phyloP scores from a whole-genome alignment of 1,140 invertebrate genomes.

The Chlorops oryzae region DNA sequence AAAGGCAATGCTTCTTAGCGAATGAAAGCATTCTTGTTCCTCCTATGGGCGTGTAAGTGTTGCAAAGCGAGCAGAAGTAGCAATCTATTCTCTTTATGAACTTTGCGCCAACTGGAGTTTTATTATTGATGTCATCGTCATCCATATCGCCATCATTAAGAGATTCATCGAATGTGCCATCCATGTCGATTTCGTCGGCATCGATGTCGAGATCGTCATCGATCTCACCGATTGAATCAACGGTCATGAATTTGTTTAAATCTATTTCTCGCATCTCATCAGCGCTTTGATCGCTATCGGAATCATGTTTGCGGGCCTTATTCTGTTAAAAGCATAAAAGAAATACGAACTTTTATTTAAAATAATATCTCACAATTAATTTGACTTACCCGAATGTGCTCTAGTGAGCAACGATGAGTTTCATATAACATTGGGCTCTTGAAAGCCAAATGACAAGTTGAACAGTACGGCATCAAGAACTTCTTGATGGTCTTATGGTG shows the following conservation, averaged over 20 bases:
- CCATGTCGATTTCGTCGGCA: slow-evolving; percentile 28
- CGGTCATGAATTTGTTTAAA: slow-evolving; percentile 75
- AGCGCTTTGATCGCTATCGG: slow-evolving; percentile 53
- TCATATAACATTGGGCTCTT: slow-evolving; percentile 76
- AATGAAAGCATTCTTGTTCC: slow-evolving; percentile 54
- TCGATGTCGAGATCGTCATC: slow-evolving; percentile 65
- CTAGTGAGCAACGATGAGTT: slow-evolving; percentile 69
- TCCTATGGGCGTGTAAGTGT: slow-evolving; percentile 60
- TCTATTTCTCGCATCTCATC: slow-evolving; percentile 66
- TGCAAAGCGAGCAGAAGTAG: slow-evolving; percentile 67
- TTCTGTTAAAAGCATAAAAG: slow-evolving; percentile 43
- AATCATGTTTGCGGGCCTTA: slow-evolving; percentile 51
- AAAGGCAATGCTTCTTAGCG: slow-evolving; percentile 62
- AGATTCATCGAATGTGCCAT: slow-evolving; percentile 36
- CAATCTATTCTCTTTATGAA: slow-evolving; percentile 69
- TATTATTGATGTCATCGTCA: slow-evolving; percentile 58
- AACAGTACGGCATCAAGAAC: slow-evolving; percentile 73
- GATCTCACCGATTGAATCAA: slow-evolving; percentile 77
- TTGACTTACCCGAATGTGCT: slow-evolving; percentile 65
- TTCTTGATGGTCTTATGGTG: slow-evolving; percentile 74
- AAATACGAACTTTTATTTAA: background rate
- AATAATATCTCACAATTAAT: background rate
- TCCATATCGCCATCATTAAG: slow-evolving; percentile 53
- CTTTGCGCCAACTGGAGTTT: slow-evolving; percentile 69
- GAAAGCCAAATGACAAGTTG: slow-evolving; percentile 58